Percentiles rank a stretch among this genome's conserved stretches.
These are phyloP conservation scores for Gulo gulo DNA, from an alignment of 2,113 vertebrate species.

Conservation along the genomic window DNA sequence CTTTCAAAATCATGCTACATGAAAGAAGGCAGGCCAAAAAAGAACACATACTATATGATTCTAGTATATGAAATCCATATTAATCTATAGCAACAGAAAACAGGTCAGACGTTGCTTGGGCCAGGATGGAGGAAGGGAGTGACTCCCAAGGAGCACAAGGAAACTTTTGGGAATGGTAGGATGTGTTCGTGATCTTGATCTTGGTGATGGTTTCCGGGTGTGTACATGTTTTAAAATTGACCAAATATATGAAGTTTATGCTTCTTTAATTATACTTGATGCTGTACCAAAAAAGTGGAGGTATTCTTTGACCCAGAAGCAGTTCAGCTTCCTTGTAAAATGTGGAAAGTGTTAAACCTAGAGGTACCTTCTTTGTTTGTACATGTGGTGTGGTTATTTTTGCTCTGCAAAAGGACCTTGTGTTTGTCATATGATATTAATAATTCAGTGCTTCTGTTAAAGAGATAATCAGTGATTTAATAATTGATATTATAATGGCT, in stretches of 20 bases:
- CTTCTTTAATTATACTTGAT: not conserved
- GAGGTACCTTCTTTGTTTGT: not conserved
- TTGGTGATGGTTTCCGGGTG: not conserved
- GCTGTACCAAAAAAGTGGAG: too few relatives aligned
- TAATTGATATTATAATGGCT: not conserved
- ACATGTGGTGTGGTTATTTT: not conserved
- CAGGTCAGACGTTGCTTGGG: not conserved
- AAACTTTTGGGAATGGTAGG: not conserved
- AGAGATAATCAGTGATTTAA: not conserved
- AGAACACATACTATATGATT: too few relatives aligned
- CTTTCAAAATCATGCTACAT: not conserved
- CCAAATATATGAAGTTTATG: not conserved
- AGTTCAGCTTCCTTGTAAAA: not conserved
- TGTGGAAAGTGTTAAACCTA: not conserved
- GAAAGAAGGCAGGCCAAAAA: not conserved
- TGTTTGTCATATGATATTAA: not conserved
- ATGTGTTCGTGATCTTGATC: not conserved
- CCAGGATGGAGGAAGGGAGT: not conserved
- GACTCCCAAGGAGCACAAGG: not conserved
- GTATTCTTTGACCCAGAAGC: not conserved
- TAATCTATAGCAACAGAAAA: not conserved
- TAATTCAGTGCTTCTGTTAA: not conserved
- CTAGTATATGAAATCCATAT: not conserved
- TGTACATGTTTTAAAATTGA: not conserved
- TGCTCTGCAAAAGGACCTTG: not conserved